These are phyloP conservation scores for Sebastes iracundus DNA, from an alignment of 2,797 vertebrate species.

Conservation along the genomic window DNA sequence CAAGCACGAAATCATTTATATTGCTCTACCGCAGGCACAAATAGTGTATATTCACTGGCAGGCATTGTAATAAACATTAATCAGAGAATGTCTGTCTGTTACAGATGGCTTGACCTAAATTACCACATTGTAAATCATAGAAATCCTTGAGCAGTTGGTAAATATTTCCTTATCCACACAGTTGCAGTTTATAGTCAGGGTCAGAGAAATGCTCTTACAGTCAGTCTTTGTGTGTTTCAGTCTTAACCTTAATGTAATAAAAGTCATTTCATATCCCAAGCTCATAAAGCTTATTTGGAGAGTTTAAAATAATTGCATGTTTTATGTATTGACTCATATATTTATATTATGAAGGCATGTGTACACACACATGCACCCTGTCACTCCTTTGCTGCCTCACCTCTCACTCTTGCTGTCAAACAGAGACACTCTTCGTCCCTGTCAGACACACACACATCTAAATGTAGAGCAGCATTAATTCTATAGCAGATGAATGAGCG, in stretches of 20 bases:
- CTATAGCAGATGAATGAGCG: slow-evolving; percentile 80
- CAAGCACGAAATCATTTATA: slow-evolving; percentile 60
- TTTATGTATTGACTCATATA: slow-evolving; percentile 61
- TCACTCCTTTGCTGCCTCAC: slow-evolving; percentile 15
- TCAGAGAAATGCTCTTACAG: slow-evolving; percentile 41
- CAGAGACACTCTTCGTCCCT: not conserved
- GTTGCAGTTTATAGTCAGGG: slow-evolving; percentile 44
- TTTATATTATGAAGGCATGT: slow-evolving; percentile 46
- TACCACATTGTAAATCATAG: slow-evolving; percentile 63
- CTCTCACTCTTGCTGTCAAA: slow-evolving; percentile 19
- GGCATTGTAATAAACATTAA: slow-evolving; percentile 62
- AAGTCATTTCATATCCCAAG: slow-evolving; percentile 29
- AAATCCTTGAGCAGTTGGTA: slow-evolving; percentile 48
- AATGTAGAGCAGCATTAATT: slow-evolving; percentile 73
- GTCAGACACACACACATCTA: slow-evolving; percentile 34
- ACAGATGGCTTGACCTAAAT: slow-evolving; percentile 65
- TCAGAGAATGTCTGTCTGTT: slow-evolving; percentile 50
- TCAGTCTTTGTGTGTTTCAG: slow-evolving; percentile 33
- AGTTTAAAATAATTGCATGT: slow-evolving; percentile 57
- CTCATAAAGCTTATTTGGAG: slow-evolving; percentile 49
- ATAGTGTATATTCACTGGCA: slow-evolving; percentile 57
- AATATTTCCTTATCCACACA: slow-evolving; percentile 65
- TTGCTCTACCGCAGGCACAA: slow-evolving; percentile 37
- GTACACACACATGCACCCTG: not conserved
- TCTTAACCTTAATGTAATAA: slow-evolving; percentile 22